Conservation (phyloP, 2,113 vertebrate species). For the Oncorhynchus nerka region DNA sequence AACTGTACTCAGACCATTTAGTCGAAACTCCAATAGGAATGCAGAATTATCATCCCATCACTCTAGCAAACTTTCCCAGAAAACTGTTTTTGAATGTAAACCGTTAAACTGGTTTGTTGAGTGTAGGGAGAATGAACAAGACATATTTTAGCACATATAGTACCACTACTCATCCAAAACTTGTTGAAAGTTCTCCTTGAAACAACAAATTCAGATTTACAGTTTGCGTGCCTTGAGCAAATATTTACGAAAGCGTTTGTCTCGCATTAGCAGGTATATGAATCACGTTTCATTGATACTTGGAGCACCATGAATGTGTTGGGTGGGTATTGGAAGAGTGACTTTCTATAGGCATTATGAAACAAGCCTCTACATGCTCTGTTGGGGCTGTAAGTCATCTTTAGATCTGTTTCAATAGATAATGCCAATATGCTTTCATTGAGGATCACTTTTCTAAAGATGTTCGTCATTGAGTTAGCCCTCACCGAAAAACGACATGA, state of each 20-base stretch:
- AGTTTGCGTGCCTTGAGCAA: not conserved
- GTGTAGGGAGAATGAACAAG: not conserved
- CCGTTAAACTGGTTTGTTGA: constrained; percentile 1
- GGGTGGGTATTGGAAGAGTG: not conserved
- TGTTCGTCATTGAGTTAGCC: not conserved
- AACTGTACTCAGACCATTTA: too few species aligned
- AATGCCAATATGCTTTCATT: not conserved
- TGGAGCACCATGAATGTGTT: not conserved
- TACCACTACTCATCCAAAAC: not conserved
- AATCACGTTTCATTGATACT: not conserved
- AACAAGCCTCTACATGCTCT: not conserved
- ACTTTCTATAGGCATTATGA: not conserved
- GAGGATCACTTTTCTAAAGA: not conserved
- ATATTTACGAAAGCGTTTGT: not conserved
- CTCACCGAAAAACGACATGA: too few species aligned
- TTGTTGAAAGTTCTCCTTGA: not conserved
- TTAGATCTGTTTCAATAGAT: not conserved
- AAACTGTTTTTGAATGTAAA: not conserved
- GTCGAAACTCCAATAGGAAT: not conserved
- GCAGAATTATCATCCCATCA: not conserved
- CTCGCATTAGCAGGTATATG: not conserved
- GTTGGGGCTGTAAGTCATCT: not conserved
- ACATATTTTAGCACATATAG: not conserved
- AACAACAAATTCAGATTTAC: not conserved
- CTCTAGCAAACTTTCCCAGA: not conserved